Conservation (phyloP, 2,888 invertebrate genomes). For the Lottia gigantea region DNA sequence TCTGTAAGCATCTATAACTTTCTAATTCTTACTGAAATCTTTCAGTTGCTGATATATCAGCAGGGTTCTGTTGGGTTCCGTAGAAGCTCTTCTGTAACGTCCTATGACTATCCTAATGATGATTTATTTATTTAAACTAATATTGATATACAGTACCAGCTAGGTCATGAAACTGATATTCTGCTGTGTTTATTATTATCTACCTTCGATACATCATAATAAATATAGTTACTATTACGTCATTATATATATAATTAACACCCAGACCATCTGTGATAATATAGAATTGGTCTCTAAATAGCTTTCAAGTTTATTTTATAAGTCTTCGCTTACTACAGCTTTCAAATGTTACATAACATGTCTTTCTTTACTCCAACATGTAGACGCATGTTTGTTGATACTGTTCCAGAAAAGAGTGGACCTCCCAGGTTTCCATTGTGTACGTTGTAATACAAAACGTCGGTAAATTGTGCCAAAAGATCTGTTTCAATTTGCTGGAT, state of each 20-base stretch:
- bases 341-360: slow-evolving; percentile 11
- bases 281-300: background rate
- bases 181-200: too few relatives aligned
- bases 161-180: too few relatives aligned
- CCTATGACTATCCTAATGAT: too few relatives aligned
- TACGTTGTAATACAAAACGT: background rate
- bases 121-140: too few relatives aligned
- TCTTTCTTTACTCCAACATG: background rate
- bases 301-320: background rate
- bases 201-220: too few relatives aligned
- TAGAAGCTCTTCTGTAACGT: too few relatives aligned
- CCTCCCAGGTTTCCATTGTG: background rate
- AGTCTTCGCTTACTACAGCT: background rate
- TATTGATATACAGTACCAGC: too few relatives aligned
- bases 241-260: background rate
- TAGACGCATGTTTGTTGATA: slow-evolving; percentile 7
- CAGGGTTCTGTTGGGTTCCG: too few relatives aligned
- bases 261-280: background rate
- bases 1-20: too few relatives aligned
- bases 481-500: background rate
- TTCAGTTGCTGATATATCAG: too few relatives aligned
- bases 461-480: background rate
- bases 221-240: background rate
- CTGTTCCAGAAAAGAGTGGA: background rate
- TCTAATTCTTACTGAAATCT: too few relatives aligned